These are phyloP conservation scores for Incurvaria masculella DNA, from an alignment of 2,888 invertebrate genomes.

Conservation along the genomic window DNA sequence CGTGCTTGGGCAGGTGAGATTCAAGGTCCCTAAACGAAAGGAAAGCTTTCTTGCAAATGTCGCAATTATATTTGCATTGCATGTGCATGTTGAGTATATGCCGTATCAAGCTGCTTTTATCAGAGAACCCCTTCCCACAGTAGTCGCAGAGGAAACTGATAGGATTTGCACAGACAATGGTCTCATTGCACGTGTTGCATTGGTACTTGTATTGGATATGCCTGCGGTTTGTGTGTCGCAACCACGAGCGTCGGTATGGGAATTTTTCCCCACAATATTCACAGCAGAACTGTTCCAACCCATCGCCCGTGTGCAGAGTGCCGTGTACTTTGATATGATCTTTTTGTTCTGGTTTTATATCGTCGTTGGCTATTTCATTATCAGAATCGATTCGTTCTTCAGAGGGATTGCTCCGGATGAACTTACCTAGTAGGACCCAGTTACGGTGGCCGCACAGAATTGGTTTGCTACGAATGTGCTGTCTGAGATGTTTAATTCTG, in stretches of 20 bases:
- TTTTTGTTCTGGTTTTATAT: too few species aligned
- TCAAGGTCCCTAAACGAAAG: not conserved
- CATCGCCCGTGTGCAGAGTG: not conserved
- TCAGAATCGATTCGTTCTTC: too few species aligned
- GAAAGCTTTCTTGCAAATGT: not conserved
- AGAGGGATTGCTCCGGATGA: too few species aligned
- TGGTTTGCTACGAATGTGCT: conserved; percentile 27
- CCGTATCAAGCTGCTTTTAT: not conserved
- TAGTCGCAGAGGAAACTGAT: not conserved
- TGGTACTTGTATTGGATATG: not conserved
- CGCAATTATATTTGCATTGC: not conserved
- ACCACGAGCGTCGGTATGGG: not conserved
- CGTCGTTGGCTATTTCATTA: too few species aligned
- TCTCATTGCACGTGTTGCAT: not conserved
- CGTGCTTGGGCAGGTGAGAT: not conserved
- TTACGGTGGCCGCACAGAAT: too few species aligned
- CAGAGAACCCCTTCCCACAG: not conserved
- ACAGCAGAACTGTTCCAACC: not conserved
- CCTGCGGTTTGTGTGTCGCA: not conserved
- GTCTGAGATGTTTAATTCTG: conserved; percentile 53
- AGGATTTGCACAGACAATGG: not conserved
- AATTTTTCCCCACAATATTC: not conserved
- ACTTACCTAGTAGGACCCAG: too few species aligned
- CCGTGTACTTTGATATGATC: not conserved
- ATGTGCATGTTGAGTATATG: not conserved